A percentile compares a stretch with the other conserved stretches of the same genome.
These are phyloP conservation scores for Cardiocondyla obscurior DNA, from an alignment of 1,140 invertebrate species.

Conservation along the genomic window DNA sequence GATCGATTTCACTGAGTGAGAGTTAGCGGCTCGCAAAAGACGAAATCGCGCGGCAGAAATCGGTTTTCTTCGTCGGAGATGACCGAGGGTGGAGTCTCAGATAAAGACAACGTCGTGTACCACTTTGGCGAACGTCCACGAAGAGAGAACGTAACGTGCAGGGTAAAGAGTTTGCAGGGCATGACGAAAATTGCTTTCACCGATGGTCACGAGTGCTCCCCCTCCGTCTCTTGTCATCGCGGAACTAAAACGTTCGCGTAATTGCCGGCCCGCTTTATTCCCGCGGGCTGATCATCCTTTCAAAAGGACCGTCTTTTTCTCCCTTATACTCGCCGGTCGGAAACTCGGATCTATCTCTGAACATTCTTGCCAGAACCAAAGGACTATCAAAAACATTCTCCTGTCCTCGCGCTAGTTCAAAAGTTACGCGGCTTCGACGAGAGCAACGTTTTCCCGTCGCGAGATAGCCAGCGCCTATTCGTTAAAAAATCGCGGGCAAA, in stretches of 20 bases:
- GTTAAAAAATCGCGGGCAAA: too few species aligned
- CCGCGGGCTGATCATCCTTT: background rate
- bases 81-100: background rate
- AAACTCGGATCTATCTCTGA: background rate
- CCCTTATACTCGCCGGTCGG: background rate
- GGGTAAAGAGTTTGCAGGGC: background rate
- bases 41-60: background rate
- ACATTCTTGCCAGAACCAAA: background rate
- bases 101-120: background rate
- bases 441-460: background rate
- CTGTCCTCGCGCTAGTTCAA: background rate
- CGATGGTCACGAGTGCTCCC: constrained; percentile 7
- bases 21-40: background rate
- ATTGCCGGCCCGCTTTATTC: background rate
- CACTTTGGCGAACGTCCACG: background rate
- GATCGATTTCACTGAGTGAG: background rate
- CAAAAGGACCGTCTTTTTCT: background rate
- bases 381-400: background rate
- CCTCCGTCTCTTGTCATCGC: background rate
- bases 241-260: constrained; percentile 11
- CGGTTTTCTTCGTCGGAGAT: background rate
- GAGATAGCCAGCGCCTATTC: background rate
- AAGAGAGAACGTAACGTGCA: background rate
- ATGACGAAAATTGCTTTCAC: constrained; percentile 13
- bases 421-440: background rate